Conservation (phyloP, 2,888 invertebrate genomes). For the Caenorhabditis sulstoni region DNA sequence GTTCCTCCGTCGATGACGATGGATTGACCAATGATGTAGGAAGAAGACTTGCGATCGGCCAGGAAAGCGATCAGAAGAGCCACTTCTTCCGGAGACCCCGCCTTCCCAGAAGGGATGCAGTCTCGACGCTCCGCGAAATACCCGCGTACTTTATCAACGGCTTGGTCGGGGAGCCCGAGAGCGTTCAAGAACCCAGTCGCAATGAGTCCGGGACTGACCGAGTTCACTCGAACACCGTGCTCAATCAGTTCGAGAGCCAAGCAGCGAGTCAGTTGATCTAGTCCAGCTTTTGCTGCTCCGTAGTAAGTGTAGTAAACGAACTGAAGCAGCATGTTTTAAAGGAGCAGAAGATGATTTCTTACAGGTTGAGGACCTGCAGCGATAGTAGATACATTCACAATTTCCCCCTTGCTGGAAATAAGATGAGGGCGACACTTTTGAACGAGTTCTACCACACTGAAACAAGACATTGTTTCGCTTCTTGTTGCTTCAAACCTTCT, state of each 20-base stretch:
- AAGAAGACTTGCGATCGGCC: conserved; percentile 41
- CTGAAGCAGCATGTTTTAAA: neutral
- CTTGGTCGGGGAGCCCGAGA: conserved; percentile 10
- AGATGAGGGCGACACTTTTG: conserved; percentile 13
- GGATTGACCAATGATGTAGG: conserved; percentile 48
- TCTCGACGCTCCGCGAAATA: conserved; percentile 12
- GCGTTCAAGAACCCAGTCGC: conserved; percentile 27
- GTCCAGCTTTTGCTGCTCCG: conserved; percentile 33
- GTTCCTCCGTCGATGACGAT: conserved; percentile 47
- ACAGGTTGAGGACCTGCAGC: conserved; percentile 24
- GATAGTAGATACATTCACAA: conserved; percentile 46
- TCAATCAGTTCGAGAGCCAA: conserved; percentile 31
- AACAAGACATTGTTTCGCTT: no score
- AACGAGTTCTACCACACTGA: conserved; percentile 24
- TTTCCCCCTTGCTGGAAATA: conserved; percentile 34
- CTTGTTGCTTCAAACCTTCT: neutral
- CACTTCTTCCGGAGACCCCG: conserved; percentile 42
- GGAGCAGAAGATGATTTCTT: no score
- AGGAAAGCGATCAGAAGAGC: conserved; percentile 42
- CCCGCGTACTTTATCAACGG: neutral
- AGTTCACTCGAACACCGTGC: conserved; percentile 45
- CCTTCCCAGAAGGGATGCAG: conserved; percentile 30
- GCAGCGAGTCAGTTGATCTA: conserved; percentile 30
- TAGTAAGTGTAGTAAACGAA: conserved; percentile 22
- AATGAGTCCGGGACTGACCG: conserved; percentile 32